Conservation (phyloP, 2,113 vertebrate species). For the Cariama cristata region DNA sequence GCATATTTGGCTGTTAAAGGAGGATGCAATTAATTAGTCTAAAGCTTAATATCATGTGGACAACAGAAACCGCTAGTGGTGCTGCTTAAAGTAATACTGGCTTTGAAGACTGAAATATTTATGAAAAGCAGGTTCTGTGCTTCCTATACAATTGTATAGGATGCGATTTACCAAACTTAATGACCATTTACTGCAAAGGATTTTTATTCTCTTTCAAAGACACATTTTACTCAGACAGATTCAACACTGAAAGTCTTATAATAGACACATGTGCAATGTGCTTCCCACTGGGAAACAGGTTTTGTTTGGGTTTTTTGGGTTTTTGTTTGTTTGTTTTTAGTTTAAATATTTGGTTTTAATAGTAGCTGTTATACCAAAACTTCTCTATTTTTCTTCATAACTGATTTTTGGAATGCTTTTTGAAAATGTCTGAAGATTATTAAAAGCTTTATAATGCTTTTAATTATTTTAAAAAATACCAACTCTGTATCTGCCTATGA, state of each 20-base stretch:
- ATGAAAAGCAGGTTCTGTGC: background rate
- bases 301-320: background rate
- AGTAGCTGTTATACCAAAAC: background rate
- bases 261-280: background rate
- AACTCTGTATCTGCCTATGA: background rate
- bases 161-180: background rate
- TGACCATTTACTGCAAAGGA: background rate
- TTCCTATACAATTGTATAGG: background rate
- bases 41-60: background rate
- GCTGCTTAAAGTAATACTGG: background rate
- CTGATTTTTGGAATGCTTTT: background rate
- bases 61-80: background rate
- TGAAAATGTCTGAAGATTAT: background rate
- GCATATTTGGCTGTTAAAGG: background rate
- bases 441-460: background rate
- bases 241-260: background rate
- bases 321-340: background rate
- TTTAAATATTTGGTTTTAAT: background rate
- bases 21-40: background rate
- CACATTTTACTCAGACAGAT: background rate
- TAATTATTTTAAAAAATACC: background rate
- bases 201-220: background rate
- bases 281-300: background rate
- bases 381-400: background rate
- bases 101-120: conserved; percentile 23